phyloP scores from a whole-genome alignment of 2,888 invertebrate genomes.

The Adelognathus sp. region DNA sequence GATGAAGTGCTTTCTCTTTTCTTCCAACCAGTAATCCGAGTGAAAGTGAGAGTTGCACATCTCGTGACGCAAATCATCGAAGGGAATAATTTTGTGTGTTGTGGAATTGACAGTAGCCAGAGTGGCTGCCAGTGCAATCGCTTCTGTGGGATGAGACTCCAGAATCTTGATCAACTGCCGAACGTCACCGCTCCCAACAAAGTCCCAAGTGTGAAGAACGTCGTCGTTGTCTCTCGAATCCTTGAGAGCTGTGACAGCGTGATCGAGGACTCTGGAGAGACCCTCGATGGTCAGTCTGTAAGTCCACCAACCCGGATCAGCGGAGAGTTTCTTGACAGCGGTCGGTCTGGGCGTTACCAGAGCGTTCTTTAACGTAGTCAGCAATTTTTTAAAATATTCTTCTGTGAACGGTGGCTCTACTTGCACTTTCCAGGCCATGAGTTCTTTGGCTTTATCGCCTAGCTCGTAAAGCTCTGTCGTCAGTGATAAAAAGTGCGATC shows the following conservation, averaged over 20 bases:
- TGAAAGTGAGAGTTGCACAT: slow-evolving; percentile 68
- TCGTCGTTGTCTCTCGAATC: slow-evolving; percentile 51
- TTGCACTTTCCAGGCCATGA: slow-evolving; percentile 64
- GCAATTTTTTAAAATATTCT: slow-evolving; percentile 76
- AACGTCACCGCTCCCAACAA: slow-evolving; percentile 68
- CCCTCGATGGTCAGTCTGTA: slow-evolving; percentile 69
- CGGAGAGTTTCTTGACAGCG: slow-evolving; percentile 16
- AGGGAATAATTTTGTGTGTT: slow-evolving; percentile 30
- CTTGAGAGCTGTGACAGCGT: slow-evolving; percentile 65
- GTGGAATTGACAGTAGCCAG: slow-evolving; percentile 60
- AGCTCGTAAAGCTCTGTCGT: slow-evolving; percentile 66
- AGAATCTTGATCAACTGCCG: slow-evolving; percentile 71
- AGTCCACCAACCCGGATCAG: slow-evolving; percentile 46
- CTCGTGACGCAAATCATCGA: slow-evolving; percentile 61
- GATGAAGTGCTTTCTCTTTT: slow-evolving; percentile 66
- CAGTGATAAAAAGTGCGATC: slow-evolving; percentile 61
- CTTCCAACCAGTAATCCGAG: slow-evolving; percentile 67
- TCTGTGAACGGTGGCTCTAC: slow-evolving; percentile 81
- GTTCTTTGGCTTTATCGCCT: slow-evolving; percentile 35
- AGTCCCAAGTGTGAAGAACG: slow-evolving; percentile 69
- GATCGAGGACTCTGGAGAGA: slow-evolving; percentile 67
- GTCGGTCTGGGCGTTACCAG: slow-evolving; percentile 62
- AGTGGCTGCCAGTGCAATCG: slow-evolving; percentile 69
- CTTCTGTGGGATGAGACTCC: slow-evolving; percentile 70
- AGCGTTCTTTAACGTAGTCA: slow-evolving; percentile 75